These are phyloP conservation scores for Syrista parreyssii DNA, from an alignment of 2,888 invertebrate species.

Conservation along the genomic window DNA sequence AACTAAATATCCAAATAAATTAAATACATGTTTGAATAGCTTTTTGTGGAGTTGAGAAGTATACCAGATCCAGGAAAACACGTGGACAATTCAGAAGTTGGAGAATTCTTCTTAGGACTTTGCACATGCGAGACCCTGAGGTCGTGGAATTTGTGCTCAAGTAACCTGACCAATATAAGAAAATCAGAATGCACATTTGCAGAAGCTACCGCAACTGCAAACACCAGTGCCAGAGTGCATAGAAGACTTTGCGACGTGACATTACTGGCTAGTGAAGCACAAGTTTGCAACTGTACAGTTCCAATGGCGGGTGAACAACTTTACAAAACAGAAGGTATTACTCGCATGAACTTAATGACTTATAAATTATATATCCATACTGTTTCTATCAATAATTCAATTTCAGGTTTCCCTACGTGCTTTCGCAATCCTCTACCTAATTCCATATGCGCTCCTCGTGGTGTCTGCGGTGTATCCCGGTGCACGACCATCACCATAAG, in stretches of 20 bases:
- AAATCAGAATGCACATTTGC: conserved; percentile 58
- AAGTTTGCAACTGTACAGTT: conserved; percentile 52
- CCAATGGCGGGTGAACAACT: conserved; percentile 54
- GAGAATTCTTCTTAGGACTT: conserved; percentile 65
- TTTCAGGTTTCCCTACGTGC: conserved; percentile 66
- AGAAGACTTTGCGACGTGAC: conserved; percentile 65
- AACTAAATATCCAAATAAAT: conserved; percentile 16
- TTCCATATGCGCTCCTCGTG: conserved; percentile 61
- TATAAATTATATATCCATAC: conserved; percentile 3
- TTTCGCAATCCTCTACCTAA: conserved; percentile 61
- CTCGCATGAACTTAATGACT: conserved; percentile 7
- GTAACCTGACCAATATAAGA: conserved; percentile 49
- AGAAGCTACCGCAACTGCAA: conserved; percentile 46
- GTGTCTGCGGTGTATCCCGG: conserved; percentile 60
- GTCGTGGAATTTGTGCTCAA: conserved; percentile 64
- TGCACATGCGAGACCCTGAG: conserved; percentile 62
- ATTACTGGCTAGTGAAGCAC: conserved; percentile 47
- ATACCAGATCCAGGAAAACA: conserved; percentile 16
- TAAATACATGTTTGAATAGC: conserved; percentile 9
- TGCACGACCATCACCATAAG: conserved; percentile 55
- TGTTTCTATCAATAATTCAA: neutral
- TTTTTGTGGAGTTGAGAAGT: conserved; percentile 45
- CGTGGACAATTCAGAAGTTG: conserved; percentile 23
- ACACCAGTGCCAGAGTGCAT: conserved; percentile 60
- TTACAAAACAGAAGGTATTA: conserved; percentile 57